Base-by-base conservation (phyloP, 2,888 invertebrate species). In the Ryuthela nishihirai region DNA sequence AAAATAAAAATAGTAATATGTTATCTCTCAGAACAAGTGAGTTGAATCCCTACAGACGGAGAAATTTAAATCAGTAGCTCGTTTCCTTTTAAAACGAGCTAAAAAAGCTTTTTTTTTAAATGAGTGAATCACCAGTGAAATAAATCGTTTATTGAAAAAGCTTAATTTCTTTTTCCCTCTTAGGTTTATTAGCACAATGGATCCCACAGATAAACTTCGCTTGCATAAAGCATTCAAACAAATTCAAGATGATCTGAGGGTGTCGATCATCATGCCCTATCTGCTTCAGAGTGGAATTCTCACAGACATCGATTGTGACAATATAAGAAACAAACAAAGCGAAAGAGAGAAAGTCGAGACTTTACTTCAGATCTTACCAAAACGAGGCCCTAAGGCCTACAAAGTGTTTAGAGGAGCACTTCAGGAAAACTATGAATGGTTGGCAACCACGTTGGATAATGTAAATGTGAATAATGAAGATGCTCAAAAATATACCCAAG, bases 351-450 rank as follows among this genome's bases (percentile, higher is more conserved):
- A 29, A 29, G 32, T 32, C 15, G 32, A 44, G 18, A 29, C 32
- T 18, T 44, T 44, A 18, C 29, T 44, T 1, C 18, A 23, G 12
- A n/a, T 44, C 10, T 18, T 44, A 18, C 26, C 44, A 15, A 25
- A 15, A 9, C n/a, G 32, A 26, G 44, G 32, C 18, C 20, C 20
- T 20, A 17, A 17, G 18, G 44, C 44, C 29, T 44, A 29, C 18
- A 20, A 17, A 6, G 17, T 17, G 17, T 44, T 44, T 32, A 18
- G 26, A 17, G 18, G 32, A 44, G 44, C 29, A 20, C 21, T 44
- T 4, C 32, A 25, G 10, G 32, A 44, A 12, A 44, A 24, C 32
- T 44, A 44, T 4, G n/a, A 20, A 12, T 44, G 44, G 44, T 15
- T 44, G 18, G 7, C 17, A 4, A 32, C 17, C 15, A 32, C 9